Conservation (phyloP, 2,888 invertebrate genomes). For the Craniophora ligustri region DNA sequence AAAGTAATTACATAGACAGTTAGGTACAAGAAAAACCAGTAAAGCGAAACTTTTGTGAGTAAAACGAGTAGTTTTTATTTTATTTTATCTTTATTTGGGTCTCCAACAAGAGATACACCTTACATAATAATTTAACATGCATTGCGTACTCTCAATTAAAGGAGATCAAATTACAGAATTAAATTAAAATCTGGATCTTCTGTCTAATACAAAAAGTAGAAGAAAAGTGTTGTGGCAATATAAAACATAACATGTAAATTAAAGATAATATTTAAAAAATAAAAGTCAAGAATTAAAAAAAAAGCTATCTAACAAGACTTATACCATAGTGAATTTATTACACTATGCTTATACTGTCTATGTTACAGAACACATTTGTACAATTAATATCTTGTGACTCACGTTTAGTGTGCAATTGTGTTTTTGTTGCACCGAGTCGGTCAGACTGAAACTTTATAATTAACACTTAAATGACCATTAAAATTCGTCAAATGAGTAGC, state of each 20-base stretch:
- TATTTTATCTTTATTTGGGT: too few species aligned
- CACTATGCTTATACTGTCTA: slow-evolving; percentile 28
- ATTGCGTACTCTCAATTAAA: too few species aligned
- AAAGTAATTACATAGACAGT: slow-evolving; percentile 49
- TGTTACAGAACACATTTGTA: slow-evolving; percentile 1
- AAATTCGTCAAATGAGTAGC: slow-evolving; percentile 85
- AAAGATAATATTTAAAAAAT: too few species aligned
- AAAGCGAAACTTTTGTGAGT: slow-evolving; percentile 57
- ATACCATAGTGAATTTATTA: too few species aligned
- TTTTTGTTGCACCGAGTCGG: slow-evolving; percentile 38
- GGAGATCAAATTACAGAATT: too few species aligned
- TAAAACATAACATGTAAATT: too few species aligned
- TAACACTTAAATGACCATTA: slow-evolving; percentile 85
- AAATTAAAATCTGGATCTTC: too few species aligned
- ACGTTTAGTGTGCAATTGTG: not conserved
- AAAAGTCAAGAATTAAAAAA: slow-evolving; percentile 25
- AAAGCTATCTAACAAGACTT: too few species aligned
- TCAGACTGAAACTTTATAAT: slow-evolving; percentile 79
- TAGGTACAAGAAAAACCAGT: slow-evolving; percentile 33
- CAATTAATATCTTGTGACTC: slow-evolving; percentile 10
- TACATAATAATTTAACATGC: too few species aligned
- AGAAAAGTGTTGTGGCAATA: too few species aligned
- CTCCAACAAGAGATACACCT: too few species aligned
- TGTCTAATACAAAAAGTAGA: too few species aligned
- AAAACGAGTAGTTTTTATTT: slow-evolving; percentile 48